These are phyloP conservation scores for Poecilia latipinna DNA, from an alignment of 2,113 vertebrate genomes.

Conservation along the genomic window DNA sequence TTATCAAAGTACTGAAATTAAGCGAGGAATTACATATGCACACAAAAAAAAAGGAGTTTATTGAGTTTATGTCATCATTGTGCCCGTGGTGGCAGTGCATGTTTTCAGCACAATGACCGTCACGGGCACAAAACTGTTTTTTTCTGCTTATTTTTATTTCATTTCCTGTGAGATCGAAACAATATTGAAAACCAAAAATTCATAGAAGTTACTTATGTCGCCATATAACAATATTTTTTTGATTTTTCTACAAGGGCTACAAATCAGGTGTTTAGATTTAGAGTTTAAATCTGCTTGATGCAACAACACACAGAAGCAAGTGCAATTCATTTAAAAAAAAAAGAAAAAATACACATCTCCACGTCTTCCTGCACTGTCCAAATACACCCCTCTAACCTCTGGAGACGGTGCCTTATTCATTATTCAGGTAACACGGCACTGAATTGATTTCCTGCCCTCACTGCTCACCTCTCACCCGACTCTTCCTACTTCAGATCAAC, in stretches of 20 bases:
- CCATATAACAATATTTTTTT: not conserved
- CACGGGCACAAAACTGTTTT: not conserved
- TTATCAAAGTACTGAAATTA: not conserved
- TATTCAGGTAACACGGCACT: constrained; percentile 70
- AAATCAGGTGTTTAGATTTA: not conserved
- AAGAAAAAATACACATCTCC: constrained; percentile 27
- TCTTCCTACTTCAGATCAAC: constrained; percentile 66
- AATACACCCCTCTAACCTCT: constrained; percentile 36
- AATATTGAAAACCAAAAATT: not conserved
- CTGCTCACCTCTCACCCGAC: constrained; percentile 64
- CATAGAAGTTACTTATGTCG: not conserved
- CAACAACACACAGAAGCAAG: constrained; percentile 3
- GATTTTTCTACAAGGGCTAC: not conserved
- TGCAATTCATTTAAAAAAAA: not conserved
- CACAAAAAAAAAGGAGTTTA: not conserved
- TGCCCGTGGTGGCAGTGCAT: not conserved
- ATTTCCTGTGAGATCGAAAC: not conserved
- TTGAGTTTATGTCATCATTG: not conserved
- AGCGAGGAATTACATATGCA: not conserved
- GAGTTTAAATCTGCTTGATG: not conserved
- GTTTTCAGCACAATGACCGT: not conserved
- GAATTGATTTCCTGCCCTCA: constrained; percentile 74
- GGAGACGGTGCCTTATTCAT: constrained; percentile 69
- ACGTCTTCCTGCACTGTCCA: constrained; percentile 20
- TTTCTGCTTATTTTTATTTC: not conserved